Conservation (phyloP, 2,113 vertebrate species). For the Eclectus roratus region DNA sequence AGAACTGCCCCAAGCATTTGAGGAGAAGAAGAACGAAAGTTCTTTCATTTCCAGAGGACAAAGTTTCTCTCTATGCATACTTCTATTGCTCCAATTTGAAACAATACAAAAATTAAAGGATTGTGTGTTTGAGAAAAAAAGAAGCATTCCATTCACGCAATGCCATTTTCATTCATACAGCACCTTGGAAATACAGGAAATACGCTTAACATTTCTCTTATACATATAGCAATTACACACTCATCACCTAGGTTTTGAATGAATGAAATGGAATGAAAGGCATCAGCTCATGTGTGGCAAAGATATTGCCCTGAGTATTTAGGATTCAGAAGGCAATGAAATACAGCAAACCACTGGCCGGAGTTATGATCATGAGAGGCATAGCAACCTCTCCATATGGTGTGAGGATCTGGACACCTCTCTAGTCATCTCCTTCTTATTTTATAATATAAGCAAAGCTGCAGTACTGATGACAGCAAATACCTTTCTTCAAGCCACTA, state of each 20-base stretch:
- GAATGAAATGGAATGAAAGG: not conserved
- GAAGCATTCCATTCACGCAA: not conserved
- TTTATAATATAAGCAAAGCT: not conserved
- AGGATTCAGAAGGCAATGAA: not conserved
- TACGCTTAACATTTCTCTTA: not conserved
- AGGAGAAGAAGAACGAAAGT: not conserved
- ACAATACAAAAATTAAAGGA: not conserved
- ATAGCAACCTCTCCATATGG: not conserved
- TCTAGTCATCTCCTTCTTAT: not conserved
- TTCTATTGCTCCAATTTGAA: not conserved
- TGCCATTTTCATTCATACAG: not conserved
- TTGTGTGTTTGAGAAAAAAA: not conserved
- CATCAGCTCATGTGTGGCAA: not conserved
- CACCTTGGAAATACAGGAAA: not conserved
- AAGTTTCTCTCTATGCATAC: not conserved
- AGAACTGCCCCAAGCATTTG: not conserved
- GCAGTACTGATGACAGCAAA: not conserved
- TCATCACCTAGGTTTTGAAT: not conserved
- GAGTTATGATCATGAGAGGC: not conserved
- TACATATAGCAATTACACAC: not conserved
- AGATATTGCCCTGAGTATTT: not conserved
- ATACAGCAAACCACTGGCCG: not conserved
- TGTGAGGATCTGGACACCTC: not conserved
- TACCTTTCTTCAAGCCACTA: constrained; percentile 26
- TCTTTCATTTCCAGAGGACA: not conserved